Conservation (phyloP, 2,113 vertebrate species). For the crab-eating macaque (Macaca fascicularis) region T2T-MFA8v1.1 NC_088395.1:6166001-6166500, state of each 20-base stretch:
- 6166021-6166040: not conserved
- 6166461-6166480: too few species aligned
- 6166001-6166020: not conserved
- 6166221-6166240: not conserved
- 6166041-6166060: not conserved
- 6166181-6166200: not conserved
- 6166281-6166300: not conserved
- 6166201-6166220: not conserved
- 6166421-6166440: too few species aligned
- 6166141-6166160: not conserved
- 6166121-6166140: too few species aligned
- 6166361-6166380: not conserved
- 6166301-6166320: not conserved
- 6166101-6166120: not conserved
- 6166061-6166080: not conserved
- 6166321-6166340: not conserved
- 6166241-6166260: not conserved
- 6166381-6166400: not conserved
- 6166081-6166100: not conserved
- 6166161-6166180: not conserved
- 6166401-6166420: too few species aligned
- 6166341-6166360: not conserved
- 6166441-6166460: too few species aligned
- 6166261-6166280: not conserved
- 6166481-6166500: too few species aligned